Evolutionary conservation across 2,888 invertebrate genomes (phyloP).

Genomic region (Fragum sueziense): DNA sequence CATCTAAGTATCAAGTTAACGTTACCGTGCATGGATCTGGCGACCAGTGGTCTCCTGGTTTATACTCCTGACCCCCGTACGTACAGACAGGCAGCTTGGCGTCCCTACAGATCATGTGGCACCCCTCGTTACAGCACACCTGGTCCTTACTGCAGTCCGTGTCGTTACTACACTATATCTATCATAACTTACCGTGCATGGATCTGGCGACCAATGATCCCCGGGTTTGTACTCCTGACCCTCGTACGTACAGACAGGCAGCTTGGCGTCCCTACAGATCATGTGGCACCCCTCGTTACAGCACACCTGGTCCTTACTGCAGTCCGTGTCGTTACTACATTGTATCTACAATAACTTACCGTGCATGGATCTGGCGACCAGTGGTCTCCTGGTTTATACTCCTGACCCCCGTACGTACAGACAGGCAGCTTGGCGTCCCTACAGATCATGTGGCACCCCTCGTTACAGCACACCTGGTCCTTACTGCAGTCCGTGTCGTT

Average conservation of each 20-base stretch:
- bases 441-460: slow-evolving; percentile 39
- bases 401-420: slow-evolving; percentile 24
- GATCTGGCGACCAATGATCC: neutral
- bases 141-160: slow-evolving; percentile 9
- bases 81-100: slow-evolving; percentile 5
- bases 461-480: slow-evolving; percentile 35
- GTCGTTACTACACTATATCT: neutral
- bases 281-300: slow-evolving; percentile 41
- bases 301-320: slow-evolving; percentile 22
- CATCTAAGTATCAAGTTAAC: neutral
- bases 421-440: neutral
- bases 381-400: neutral
- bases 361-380: slow-evolving; percentile 21
- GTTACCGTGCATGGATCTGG: slow-evolving; percentile 30
- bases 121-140: slow-evolving; percentile 42
- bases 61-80: slow-evolving; percentile 19
- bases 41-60: neutral
- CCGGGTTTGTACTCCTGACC: slow-evolving; percentile 17
- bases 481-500: slow-evolving; percentile 5
- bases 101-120: slow-evolving; percentile 28
- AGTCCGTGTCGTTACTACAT: slow-evolving; percentile 2
- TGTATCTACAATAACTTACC: slow-evolving; percentile 23
- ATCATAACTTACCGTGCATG: slow-evolving; percentile 26
- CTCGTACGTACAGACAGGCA: slow-evolving; percentile 11
- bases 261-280: slow-evolving; percentile 21